These are phyloP conservation scores for Argyresthia albistria DNA, from an alignment of 2,888 invertebrate genomes.

Conservation along the genomic window DNA sequence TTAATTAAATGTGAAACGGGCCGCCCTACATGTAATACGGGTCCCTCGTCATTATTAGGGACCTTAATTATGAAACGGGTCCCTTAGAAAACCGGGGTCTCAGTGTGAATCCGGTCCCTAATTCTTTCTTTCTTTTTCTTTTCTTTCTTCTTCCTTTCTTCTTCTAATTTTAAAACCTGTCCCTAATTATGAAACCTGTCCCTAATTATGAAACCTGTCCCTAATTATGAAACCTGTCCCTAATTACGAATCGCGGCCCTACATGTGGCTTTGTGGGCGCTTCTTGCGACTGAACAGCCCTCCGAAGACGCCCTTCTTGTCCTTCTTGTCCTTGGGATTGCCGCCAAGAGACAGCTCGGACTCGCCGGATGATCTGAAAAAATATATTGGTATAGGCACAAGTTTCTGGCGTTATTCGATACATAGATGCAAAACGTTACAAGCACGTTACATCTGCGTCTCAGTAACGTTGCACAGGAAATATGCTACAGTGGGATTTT, in stretches of 20 bases:
- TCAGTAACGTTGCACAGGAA: too few relatives aligned
- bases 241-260: slow-evolving; percentile 7
- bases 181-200: neutral
- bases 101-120: too few relatives aligned
- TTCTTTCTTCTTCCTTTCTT: neutral
- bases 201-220: neutral
- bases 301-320: slow-evolving; percentile 73
- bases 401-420: too few relatives aligned
- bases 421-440: too few relatives aligned
- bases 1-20: too few relatives aligned
- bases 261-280: slow-evolving; percentile 71
- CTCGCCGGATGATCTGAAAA: slow-evolving; percentile 53
- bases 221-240: neutral
- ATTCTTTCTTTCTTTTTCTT: too few relatives aligned
- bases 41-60: too few relatives aligned
- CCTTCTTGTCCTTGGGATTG: slow-evolving; percentile 65
- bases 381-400: neutral
- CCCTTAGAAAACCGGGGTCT: too few relatives aligned
- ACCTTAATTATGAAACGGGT: neutral
- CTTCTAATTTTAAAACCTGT: neutral
- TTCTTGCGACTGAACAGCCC: slow-evolving; percentile 74
- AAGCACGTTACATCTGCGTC: too few relatives aligned
- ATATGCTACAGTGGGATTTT: too few relatives aligned
- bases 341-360: slow-evolving; percentile 60
- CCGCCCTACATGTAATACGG: too few relatives aligned